A percentile compares a stretch with the other conserved stretches of the same genome.
Conservation (phyloP, 2,888 invertebrate genomes). For the Trissolcus brochymenae region DNA sequence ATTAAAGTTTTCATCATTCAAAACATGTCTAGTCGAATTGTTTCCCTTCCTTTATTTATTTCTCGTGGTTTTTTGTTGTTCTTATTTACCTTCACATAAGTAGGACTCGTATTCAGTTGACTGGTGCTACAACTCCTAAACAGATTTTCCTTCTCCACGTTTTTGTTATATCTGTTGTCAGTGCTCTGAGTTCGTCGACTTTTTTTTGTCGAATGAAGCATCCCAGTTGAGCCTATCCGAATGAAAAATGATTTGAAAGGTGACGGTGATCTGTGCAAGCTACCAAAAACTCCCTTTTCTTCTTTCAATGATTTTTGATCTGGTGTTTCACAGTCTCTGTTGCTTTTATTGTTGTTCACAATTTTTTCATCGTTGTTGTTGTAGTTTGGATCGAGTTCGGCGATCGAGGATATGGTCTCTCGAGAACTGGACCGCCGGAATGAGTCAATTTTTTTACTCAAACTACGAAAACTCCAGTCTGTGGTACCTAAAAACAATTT, state of each 20-base stretch:
- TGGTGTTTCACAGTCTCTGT: slow-evolving; percentile 49
- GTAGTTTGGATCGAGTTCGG: slow-evolving; percentile 66
- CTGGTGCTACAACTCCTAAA: slow-evolving; percentile 88
- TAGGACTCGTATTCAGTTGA: slow-evolving; percentile 81
- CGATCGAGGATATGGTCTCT: slow-evolving; percentile 77
- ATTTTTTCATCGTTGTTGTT: slow-evolving; percentile 62
- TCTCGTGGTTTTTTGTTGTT: background rate
- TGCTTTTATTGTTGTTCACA: slow-evolving; percentile 61
- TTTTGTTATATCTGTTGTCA: slow-evolving; percentile 75
- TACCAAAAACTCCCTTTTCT: slow-evolving; percentile 70
- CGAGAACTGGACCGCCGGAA: slow-evolving; percentile 83
- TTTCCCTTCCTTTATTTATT: background rate
- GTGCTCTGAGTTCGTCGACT: slow-evolving; percentile 74
- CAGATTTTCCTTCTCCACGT: slow-evolving; percentile 78
- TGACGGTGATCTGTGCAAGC: slow-evolving; percentile 80
- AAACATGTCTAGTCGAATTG: no score
- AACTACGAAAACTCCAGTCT: slow-evolving; percentile 83
- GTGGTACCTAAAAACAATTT: slow-evolving; percentile 64
- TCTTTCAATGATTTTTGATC: slow-evolving; percentile 60
- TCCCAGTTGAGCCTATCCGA: slow-evolving; percentile 86
- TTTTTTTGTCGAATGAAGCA: slow-evolving; percentile 80
- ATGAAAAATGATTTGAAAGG: slow-evolving; percentile 85
- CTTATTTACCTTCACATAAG: slow-evolving; percentile 80
- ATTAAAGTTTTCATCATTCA: no score
- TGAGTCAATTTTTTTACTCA: slow-evolving; percentile 87